Evolutionary conservation across 2,888 invertebrate species (phyloP).

Genomic region (Cephus pulcher): DNA sequence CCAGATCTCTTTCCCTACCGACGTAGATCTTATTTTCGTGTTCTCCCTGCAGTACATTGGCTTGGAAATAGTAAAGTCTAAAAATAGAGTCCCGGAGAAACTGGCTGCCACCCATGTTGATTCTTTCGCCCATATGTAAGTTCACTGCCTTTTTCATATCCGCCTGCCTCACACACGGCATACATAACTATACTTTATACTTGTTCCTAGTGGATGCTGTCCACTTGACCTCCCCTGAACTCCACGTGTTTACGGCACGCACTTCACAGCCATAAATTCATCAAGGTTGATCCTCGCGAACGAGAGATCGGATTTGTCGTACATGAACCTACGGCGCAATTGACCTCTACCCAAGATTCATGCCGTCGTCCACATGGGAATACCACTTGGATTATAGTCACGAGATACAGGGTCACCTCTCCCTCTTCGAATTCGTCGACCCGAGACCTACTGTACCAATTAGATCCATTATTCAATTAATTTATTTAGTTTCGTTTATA

Average conservation of each 20-base stretch:
- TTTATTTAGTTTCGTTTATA: background rate
- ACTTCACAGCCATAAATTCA: background rate
- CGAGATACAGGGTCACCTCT: background rate
- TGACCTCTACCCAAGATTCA: background rate
- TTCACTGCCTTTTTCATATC: background rate
- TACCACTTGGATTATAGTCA: background rate
- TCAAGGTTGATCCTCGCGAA: background rate
- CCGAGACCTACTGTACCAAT: background rate
- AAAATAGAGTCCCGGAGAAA: background rate
- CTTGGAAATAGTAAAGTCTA: background rate
- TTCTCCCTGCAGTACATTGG: background rate
- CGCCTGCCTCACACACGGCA: background rate
- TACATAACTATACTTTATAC: background rate
- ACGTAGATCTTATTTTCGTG: background rate
- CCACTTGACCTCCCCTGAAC: background rate
- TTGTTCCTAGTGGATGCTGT: background rate
- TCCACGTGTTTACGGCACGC: background rate
- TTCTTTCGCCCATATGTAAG: background rate
- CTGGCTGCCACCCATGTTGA: background rate
- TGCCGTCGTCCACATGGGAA: background rate
- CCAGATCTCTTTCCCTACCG: background rate
- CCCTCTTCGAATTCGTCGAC: background rate
- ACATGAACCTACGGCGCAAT: background rate
- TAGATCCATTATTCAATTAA: background rate
- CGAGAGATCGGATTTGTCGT: background rate